These are phyloP conservation scores for Garrulus glandarius DNA, from an alignment of 2,797 vertebrate species.

Conservation along the genomic window DNA sequence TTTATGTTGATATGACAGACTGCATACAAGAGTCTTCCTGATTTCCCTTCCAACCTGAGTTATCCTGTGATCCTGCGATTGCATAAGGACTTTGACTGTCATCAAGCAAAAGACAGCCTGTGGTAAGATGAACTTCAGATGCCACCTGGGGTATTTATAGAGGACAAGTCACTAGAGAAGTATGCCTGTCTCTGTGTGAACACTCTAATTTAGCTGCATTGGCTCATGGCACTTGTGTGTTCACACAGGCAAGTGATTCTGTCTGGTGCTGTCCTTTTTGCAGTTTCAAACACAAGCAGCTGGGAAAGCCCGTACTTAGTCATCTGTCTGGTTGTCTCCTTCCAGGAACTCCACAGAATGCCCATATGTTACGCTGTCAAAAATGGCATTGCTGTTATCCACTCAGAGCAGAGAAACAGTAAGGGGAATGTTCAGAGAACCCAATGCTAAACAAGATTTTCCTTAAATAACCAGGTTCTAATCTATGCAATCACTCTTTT, in stretches of 20 bases:
- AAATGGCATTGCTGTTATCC: background rate
- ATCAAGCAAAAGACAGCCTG: background rate
- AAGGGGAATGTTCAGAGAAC: background rate
- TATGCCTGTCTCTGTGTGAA: background rate
- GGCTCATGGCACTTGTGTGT: background rate
- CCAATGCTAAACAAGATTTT: background rate
- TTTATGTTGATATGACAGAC: background rate
- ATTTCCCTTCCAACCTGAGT: background rate
- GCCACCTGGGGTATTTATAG: background rate
- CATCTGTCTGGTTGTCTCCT: constrained; percentile 13
- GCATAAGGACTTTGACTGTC: background rate
- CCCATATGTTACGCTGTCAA: constrained; percentile 39
- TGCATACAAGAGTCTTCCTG: background rate
- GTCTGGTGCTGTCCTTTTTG: constrained; percentile 4
- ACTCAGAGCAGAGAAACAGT: background rate
- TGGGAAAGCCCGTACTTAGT: constrained; percentile 35
- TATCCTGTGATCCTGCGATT: background rate
- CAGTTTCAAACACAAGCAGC: constrained; percentile 7
- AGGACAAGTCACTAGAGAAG: background rate
- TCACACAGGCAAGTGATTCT: background rate
- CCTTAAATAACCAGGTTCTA: background rate
- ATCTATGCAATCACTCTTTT: background rate
- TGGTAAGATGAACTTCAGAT: background rate
- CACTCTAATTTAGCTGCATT: background rate
- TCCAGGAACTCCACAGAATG: constrained; percentile 27